Base-by-base conservation (phyloP, 2,888 invertebrate genomes). In the Plebejus argus region DNA sequence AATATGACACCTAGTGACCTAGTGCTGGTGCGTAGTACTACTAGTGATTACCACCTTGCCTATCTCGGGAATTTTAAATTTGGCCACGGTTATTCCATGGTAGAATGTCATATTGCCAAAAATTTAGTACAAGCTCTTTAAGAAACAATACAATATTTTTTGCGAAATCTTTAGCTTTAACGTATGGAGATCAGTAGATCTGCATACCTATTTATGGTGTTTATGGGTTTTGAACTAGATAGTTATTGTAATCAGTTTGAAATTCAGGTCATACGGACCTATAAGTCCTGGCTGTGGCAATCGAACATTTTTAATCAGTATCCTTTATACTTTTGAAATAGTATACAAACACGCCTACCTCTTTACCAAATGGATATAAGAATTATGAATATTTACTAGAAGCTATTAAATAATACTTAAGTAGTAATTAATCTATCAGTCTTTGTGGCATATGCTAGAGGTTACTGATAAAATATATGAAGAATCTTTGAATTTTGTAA, bases 1-100 rank as follows among this genome's bases (percentile, higher is more conserved):
- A 61, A 23, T 66, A 66, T 66, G 66, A 66, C 28, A 66, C 66
- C 28, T 66, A 20, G 58, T 58, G 66, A 33, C 61, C 61, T 23
- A 66, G 61, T 66, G 23, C 6, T 23, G 0, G 23, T 23, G 56
- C 2, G 15, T n/a, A 39, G 10, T 39, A 39, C 39, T 39, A 39
- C 39, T 58, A 49, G 15, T 49, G 15, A 15, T 49, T 15, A 7
- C 15, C 4, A 49, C 49, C 12, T 49, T 15, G 18, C 53, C 53
- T 53, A 53, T 53, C 53, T 53, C 0, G 15, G 18, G 15, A 18
- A 18, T n/a, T n/a, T n/a, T n/a, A n/a, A n/a, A n/a, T 53, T 45
- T 10, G 39, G 7, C 35, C 35, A 35, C 1, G 39, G 10, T 39
- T 39, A 2, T 39, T 39, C 39, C 2, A 39, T 8, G 10, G 10